Conservation (phyloP, 2,113 vertebrate species). For the Zosterops borbonicus region DNA sequence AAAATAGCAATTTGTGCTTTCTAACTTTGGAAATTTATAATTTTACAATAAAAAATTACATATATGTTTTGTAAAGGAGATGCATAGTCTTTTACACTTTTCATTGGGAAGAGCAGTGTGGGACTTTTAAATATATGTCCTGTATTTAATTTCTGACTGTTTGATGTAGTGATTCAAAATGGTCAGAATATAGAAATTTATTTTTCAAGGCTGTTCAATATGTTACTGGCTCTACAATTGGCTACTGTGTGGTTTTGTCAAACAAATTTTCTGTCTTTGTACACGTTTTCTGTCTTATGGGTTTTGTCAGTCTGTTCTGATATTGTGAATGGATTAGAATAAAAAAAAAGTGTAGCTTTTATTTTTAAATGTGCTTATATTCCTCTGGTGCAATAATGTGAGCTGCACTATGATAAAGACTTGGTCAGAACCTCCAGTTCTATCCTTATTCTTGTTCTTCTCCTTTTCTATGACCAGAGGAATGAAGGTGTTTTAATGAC, state of each 20-base stretch:
- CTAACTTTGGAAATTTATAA: background rate
- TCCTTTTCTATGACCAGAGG: background rate
- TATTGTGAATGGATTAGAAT: background rate
- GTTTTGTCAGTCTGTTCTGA: background rate
- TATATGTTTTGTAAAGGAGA: background rate
- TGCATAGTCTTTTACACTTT: background rate
- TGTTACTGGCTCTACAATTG: background rate
- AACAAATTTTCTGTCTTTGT: background rate
- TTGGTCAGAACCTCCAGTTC: background rate
- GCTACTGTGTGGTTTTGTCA: background rate
- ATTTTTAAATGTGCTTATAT: background rate
- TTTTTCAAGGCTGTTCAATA: background rate
- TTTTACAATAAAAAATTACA: background rate
- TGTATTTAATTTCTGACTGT: background rate
- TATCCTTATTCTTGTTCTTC: no score
- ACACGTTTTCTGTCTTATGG: background rate
- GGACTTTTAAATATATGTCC: background rate
- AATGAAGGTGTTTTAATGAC: background rate
- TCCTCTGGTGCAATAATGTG: background rate
- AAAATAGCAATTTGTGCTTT: background rate
- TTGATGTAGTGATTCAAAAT: background rate
- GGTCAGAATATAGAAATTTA: accelerated
- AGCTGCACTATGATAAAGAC: background rate
- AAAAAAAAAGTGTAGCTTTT: background rate
- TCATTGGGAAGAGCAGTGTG: background rate